Base-by-base conservation (phyloP, 1,140 invertebrate genomes). In the Pseudomyrmex dendroicus region DNA sequence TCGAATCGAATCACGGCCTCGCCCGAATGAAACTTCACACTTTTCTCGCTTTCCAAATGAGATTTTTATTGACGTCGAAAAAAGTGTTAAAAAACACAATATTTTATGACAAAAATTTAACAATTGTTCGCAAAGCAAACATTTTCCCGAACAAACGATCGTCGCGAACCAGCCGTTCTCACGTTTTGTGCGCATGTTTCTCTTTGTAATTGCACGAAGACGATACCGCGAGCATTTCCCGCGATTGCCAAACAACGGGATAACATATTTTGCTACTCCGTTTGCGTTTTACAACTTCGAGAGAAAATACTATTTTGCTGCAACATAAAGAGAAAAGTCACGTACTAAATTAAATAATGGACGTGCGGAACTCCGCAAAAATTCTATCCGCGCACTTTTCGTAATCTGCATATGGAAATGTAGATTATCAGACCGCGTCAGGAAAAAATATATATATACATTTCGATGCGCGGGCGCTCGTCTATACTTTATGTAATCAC, bases 1-100 rank as follows among this genome's bases (percentile, higher is more conserved):
- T 80, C 44, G 54, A 80, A 59, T 72, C 44, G 22, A 56, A 66
- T 80, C 76, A 80, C 54, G 76, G 66, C 22, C n/a, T 59, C 76
- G 54, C 35, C 35, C 35, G 59, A 13, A 54, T 56, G 20, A 22
- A 70, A 61, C 46, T 70, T 70, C n/a, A 52, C 10, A 22, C 61
- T 76, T 44, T 70, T 59, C 70, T 8, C 44, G 3, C 1, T 50
- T 57, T 13, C 54, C n/a, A 63, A 54, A 10, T 17, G 20, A 22
- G 56, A 10, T 12, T 67, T 68, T 35, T 68, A 56, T 20, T 22
- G 54, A 50, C 15, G 54, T 2, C 56, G 48, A 20, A 59, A 20
- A 59, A 12, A 59, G 17, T 70, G 25, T 70, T 48, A 12, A 72
- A 59, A 35, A 9, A 44, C 17, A 15, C 25, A 78, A 61, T 22